A percentile compares a stretch with the other conserved stretches of the same genome.
These are phyloP conservation scores for Phrynosoma platyrhinos DNA, from an alignment of 2,113 vertebrate genomes.

Conservation along the genomic window DNA sequence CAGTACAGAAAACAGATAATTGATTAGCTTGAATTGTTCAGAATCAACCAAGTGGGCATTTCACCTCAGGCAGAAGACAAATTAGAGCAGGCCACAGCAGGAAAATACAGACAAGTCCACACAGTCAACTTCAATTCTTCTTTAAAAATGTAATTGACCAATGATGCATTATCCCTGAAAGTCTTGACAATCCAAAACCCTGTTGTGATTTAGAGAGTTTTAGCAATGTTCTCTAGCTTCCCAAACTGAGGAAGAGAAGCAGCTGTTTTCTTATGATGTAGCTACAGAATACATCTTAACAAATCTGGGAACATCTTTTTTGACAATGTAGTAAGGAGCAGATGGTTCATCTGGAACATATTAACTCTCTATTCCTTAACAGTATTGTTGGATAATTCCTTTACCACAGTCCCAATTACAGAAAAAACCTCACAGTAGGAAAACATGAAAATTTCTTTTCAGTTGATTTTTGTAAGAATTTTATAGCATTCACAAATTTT, in stretches of 20 bases:
- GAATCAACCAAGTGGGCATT: neutral
- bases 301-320: neutral
- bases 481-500: neutral
- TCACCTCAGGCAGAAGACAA: slow-evolving; percentile 19
- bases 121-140: neutral
- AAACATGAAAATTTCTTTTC: neutral
- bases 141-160: neutral
- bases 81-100: neutral
- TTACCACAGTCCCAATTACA: neutral
- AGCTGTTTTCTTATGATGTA: neutral
- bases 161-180: slow-evolving; percentile 8
- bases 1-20: neutral
- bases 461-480: neutral
- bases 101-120: neutral
- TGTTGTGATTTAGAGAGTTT: neutral
- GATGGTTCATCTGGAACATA: neutral
- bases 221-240: neutral
- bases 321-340: neutral
- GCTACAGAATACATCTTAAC: neutral
- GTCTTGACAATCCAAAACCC: neutral
- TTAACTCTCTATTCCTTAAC: neutral
- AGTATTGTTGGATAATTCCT: neutral
- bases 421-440: neutral
- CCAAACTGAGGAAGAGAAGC: neutral
- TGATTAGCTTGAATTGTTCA: slow-evolving; percentile 18